Evolutionary conservation across 1,140 invertebrate genomes (phyloP), one percentile per base, ranked within the genome.

Genomic region (Stenopsyche tienmushanensis): DNA sequence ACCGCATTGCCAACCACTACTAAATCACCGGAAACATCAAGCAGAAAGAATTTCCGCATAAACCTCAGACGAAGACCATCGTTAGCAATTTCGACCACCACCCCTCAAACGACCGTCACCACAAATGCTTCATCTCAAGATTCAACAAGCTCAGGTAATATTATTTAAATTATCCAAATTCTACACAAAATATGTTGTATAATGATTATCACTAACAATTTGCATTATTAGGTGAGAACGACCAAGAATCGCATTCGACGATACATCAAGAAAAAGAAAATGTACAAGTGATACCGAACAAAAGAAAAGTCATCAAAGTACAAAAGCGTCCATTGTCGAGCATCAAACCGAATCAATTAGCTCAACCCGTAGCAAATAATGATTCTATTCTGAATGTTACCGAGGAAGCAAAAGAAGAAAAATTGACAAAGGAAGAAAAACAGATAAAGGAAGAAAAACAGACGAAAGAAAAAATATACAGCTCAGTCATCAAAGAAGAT

Each of bases 191-290:
- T 25, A 25, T 50, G 10, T 29, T 24, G 44, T 62, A 25, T 62
- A 47, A 45, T 5, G 3, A 20, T 26, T 5, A 17, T 26, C 7
- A 45, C 42, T 21, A 13, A 60, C 9, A 9, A 60, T 45, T 18
- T 39, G 34, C 2, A 44, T 3, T 42, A 15, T 63, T 45, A 63
- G 63, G 25, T 47, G 25, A 41, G 26, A 21, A 64, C n/a, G 68
- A 70, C 64, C 68, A 70, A 64, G 68, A 70, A 29, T 50, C 64
- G 3, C 64, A 66, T 47, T 70, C 68, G 23, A 64, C 68, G 8
- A 53, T 66, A 7, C 68, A 70, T 17, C 64, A 64, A 45, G 39
- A 41, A 15, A 60, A 70, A 53, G 64, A 70, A 18, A 66, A 39
- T 39, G 15, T 7, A 7, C 44, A 50, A 1, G 62, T 57, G 18